phyloP scores from a whole-genome alignment of 2,113 vertebrate genomes.

The Zosterops lateralis region DNA sequence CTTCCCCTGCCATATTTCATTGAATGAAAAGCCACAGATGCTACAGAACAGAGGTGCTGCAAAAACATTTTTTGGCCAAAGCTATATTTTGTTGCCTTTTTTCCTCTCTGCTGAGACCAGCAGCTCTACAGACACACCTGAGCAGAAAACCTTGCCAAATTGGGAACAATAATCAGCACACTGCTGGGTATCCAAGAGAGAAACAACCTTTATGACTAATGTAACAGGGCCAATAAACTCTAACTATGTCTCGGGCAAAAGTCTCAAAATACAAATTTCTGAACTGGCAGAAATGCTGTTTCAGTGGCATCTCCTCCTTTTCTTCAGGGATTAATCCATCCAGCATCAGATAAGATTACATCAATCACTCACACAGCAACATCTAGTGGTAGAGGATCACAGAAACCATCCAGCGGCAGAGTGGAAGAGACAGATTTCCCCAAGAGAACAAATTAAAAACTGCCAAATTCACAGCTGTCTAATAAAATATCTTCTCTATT shows the following conservation, averaged over 20 bases:
- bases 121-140: not conserved
- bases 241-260: not conserved
- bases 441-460: not conserved
- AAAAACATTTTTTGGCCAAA: not conserved
- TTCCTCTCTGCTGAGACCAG: not conserved
- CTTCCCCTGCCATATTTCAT: not conserved
- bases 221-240: not conserved
- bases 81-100: not conserved
- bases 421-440: not conserved
- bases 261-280: not conserved
- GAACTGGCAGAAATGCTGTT: not conserved
- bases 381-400: slow-evolving; percentile 45
- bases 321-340: not conserved
- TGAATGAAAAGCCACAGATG: slow-evolving; percentile 12
- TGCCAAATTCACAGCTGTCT: not conserved
- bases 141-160: not conserved
- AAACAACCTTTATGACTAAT: slow-evolving; percentile 8
- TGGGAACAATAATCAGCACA: not conserved
- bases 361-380: slow-evolving; percentile 44
- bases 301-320: not conserved
- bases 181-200: not conserved
- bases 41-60: not conserved
- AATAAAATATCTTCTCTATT: not conserved
- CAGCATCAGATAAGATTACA: not conserved
- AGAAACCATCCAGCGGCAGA: not conserved